These are phyloP conservation scores for Tamandua tetradactyla DNA, from an alignment of 2,797 vertebrate genomes.

Conservation along the genomic window DNA sequence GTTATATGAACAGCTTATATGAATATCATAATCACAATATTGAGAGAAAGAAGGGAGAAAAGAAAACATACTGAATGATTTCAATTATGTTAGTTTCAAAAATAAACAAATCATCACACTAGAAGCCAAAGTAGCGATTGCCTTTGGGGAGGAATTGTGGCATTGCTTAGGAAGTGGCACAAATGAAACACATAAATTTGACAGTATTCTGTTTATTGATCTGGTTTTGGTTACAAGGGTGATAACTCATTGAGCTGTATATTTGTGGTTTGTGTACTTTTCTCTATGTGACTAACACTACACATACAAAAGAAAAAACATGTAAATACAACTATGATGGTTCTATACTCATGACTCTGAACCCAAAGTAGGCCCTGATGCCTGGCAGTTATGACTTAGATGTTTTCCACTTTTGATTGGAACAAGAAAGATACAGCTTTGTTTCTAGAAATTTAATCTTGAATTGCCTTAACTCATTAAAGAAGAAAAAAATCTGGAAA, in stretches of 20 bases:
- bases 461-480: background rate
- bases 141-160: background rate
- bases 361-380: background rate
- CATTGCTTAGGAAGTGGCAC: background rate
- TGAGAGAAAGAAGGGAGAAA: background rate
- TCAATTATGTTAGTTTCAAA: background rate
- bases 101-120: background rate
- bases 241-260: background rate
- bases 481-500: background rate
- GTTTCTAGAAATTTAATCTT: background rate
- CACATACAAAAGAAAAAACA: background rate
- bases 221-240: background rate
- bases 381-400: background rate
- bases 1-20: background rate
- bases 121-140: background rate
- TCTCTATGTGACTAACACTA: background rate
- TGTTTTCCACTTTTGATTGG: background rate
- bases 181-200: background rate
- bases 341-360: background rate
- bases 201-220: background rate
- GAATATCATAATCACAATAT: background rate
- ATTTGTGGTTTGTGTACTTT: background rate
- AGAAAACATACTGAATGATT: background rate
- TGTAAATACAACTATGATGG: background rate
- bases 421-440: background rate